Conservation (phyloP, 2,888 invertebrate genomes). For the Clitarchus hookeri region DNA sequence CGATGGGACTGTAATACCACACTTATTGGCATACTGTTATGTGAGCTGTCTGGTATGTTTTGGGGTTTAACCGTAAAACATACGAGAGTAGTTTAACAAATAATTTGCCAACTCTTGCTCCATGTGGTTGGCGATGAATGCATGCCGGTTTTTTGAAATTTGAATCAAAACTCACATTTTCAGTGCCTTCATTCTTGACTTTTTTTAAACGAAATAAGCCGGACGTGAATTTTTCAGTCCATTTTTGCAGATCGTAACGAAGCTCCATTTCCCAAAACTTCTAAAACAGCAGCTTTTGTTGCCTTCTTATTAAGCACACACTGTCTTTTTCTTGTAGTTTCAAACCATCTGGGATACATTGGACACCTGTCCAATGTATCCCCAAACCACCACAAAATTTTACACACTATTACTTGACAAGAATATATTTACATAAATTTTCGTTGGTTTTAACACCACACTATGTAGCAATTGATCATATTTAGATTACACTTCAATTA, state of each 20-base stretch:
- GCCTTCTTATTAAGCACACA: background rate
- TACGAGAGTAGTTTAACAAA: slow-evolving; percentile 31
- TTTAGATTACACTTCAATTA: too few species aligned
- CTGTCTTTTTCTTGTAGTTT: background rate
- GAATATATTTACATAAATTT: too few species aligned
- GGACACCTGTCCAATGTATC: background rate
- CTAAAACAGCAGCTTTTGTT: background rate
- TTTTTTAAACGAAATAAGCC: background rate
- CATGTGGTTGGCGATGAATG: background rate
- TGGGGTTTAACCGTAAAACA: too few species aligned
- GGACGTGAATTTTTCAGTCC: background rate
- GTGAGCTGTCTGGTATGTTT: too few species aligned
- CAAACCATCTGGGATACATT: background rate
- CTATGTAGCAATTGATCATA: too few species aligned
- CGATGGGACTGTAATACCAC: too few species aligned
- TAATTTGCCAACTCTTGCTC: slow-evolving; percentile 35
- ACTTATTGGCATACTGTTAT: too few species aligned
- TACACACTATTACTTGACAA: too few species aligned
- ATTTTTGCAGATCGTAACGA: background rate
- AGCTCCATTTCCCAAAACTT: background rate
- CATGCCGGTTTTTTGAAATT: background rate
- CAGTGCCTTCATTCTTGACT: background rate
- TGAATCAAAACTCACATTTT: slow-evolving; percentile 12
- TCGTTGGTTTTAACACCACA: too few species aligned
- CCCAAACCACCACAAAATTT: too few species aligned